Evolutionary conservation across 2,888 invertebrate species (phyloP), one percentile per base, ranked within the genome.

Genomic region (Lithosia quadra): DNA sequence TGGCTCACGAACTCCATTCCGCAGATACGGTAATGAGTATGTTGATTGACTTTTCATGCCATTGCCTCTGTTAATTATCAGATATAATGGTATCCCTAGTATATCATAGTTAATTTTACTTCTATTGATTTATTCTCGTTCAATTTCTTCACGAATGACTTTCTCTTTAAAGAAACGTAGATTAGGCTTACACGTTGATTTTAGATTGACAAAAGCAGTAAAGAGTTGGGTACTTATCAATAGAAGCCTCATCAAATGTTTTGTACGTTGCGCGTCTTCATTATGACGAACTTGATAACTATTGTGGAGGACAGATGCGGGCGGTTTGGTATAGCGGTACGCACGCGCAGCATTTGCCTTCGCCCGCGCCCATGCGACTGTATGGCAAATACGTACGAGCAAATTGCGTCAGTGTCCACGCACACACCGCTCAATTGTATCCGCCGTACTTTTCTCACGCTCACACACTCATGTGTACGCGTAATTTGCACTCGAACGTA

Each of bases 381-480:
- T 80, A 76, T 80, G 73, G 76, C 72, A 75, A 76, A 81, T 85
- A 82, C 81, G 80, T 83, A 86, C 86, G 82, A 82, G 84, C 81
- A 82, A 85, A 86, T 86, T 85, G 85, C 86, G 83, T 86, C 84
- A 85, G 88, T 88, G 86, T 84, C 82, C 77, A 82, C 84, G 82
- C 89, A 88, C 89, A 91, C 89, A 89, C 77, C 76, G 84, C 77
- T 83, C 84, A 88, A n/a, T 88, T 90, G 90, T 91, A 89, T 91
- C 89, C 91, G 89, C 87, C 85, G 92, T 90, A 90, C 88, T 90
- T 93, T 95, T 95, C 95, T 93, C 95, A 95, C 94, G 94, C 92
- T 94, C 88, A 91, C 92, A 89, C 88, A 89, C 89, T 83, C 87
- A 88, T 86, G 77, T 84, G 82, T 86, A 87, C 78, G 80, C 85